Evolutionary conservation across 2,797 vertebrate species (phyloP).

Genomic region (Gallinago solitaria): DNA sequence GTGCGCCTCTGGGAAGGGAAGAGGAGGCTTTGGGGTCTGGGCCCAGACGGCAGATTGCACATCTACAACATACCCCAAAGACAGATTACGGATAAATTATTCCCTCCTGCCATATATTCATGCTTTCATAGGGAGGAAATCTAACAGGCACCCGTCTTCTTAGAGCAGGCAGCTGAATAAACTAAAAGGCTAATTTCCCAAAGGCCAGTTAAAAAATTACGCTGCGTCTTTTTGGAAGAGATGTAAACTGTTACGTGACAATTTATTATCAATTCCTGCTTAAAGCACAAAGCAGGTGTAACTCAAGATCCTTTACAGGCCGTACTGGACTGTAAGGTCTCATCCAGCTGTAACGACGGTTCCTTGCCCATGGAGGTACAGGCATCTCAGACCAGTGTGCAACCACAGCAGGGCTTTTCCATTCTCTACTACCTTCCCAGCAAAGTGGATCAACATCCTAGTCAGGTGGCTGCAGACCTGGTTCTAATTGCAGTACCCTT

Average conservation of each 20-base stretch:
- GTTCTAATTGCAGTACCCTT: not conserved
- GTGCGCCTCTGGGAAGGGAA: not conserved
- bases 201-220: not conserved
- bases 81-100: too few species aligned
- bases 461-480: not conserved
- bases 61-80: rapidly evolving
- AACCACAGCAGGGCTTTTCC: not conserved
- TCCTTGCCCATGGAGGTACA: not conserved
- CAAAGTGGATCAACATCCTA: not conserved
- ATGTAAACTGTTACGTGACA: not conserved
- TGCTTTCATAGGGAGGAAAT: not conserved
- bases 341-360: rapidly evolving
- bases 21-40: not conserved
- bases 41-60: rapidly evolving
- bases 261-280: not conserved
- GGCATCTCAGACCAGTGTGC: not conserved
- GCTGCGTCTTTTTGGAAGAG: not conserved
- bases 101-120: too few species aligned
- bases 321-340: rapidly evolving
- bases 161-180: not conserved
- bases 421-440: not conserved
- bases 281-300: not conserved
- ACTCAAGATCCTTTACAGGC: not conserved
- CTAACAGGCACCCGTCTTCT: rapidly evolving
- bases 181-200: not conserved